These are phyloP conservation scores for Dissostichus mawsoni DNA, from an alignment of 2,113 vertebrate genomes.

Conservation along the genomic window DNA sequence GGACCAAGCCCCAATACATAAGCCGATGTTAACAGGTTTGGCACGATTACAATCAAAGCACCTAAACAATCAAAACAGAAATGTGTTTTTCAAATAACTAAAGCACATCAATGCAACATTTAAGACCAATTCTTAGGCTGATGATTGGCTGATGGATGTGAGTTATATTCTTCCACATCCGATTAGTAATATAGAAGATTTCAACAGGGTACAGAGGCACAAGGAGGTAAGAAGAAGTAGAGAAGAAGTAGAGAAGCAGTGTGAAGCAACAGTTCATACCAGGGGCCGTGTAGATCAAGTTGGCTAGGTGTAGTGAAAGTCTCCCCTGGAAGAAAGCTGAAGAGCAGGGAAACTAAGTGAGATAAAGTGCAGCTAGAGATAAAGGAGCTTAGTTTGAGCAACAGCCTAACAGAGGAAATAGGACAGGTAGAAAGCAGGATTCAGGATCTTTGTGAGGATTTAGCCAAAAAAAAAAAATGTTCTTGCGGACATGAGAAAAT, in stretches of 20 bases:
- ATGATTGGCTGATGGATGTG: neutral
- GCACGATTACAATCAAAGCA: too few species aligned
- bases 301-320: conserved; percentile 15
- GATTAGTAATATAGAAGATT: neutral
- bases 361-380: conserved; percentile 43
- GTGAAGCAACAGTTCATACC: conserved; percentile 26
- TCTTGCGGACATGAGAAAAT: conserved; percentile 46
- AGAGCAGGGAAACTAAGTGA: conserved; percentile 33
- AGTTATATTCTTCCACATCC: neutral
- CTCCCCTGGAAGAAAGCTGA: conserved; percentile 31
- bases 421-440: conserved; percentile 29
- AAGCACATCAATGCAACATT: neutral
- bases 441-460: conserved; percentile 47
- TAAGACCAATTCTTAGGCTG: neutral
- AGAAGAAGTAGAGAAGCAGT: neutral
- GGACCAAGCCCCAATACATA: too few species aligned
- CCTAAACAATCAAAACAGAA: too few species aligned
- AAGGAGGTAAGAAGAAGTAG: neutral
- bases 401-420: conserved; percentile 52
- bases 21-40: too few species aligned
- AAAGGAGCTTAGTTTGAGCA: conserved; percentile 49
- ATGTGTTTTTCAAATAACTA: neutral
- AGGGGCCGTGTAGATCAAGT: conserved; percentile 5
- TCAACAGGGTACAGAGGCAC: neutral
- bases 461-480: conserved; percentile 18